Percentiles rank a stretch among this genome's conserved stretches.
Conservation (phyloP, 2,797 vertebrate species). For the Sus cebifrons region DNA sequence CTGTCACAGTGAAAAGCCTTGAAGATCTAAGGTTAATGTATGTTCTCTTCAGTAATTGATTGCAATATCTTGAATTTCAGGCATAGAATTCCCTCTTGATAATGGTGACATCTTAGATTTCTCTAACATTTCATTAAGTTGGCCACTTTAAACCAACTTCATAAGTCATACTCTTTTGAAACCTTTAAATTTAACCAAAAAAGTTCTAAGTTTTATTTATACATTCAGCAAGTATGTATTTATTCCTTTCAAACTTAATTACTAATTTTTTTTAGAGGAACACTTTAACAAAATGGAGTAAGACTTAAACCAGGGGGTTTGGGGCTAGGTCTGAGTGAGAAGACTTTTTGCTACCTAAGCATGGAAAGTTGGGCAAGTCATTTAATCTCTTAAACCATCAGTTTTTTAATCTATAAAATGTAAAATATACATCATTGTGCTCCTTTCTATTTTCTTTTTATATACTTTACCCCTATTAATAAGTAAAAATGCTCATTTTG, state of each 20-base stretch:
- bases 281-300: constrained; percentile 14
- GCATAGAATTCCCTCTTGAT: constrained; percentile 13
- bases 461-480: background rate
- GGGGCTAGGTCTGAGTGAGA: background rate
- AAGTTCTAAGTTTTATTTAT: constrained; percentile 1
- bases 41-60: constrained; percentile 46
- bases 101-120: constrained; percentile 33
- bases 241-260: background rate
- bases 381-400: background rate
- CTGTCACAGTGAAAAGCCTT: background rate
- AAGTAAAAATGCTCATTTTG: constrained; percentile 34
- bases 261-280: constrained; percentile 16
- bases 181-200: constrained; percentile 29
- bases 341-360: constrained; percentile 26
- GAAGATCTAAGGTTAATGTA: constrained; percentile 20
- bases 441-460: constrained; percentile 56
- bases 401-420: constrained; percentile 38
- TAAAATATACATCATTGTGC: background rate
- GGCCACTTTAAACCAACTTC: background rate
- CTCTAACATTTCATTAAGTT: constrained; percentile 32
- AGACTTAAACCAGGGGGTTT: background rate
- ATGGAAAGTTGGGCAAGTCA: background rate
- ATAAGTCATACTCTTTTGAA: constrained; percentile 54
- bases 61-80: background rate
- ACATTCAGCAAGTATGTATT: constrained; percentile 16